Conservation (phyloP, 2,888 invertebrate genomes). For the Drosophila pegasa region DNA sequence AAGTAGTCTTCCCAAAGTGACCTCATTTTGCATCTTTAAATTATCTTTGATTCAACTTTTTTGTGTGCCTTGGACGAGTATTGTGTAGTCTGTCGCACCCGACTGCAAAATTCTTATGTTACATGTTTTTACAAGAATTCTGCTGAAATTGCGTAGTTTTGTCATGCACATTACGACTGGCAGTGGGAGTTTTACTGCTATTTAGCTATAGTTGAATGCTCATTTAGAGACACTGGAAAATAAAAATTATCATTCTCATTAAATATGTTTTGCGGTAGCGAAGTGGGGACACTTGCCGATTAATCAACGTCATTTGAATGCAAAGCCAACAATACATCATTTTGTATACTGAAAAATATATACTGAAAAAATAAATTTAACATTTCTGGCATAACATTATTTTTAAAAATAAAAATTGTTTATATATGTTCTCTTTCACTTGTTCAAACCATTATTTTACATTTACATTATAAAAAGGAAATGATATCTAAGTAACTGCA, state of each 20-base stretch:
- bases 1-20: no score
- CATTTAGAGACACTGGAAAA: slow-evolving; percentile 7
- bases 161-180: slow-evolving; percentile 24
- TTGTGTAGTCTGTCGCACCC: background rate
- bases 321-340: background rate
- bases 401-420: no score
- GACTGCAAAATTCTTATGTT: background rate
- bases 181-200: slow-evolving; percentile 31
- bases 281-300: background rate
- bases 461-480: background rate
- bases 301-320: background rate
- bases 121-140: slow-evolving; percentile 34
- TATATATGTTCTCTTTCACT: background rate
- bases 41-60: background rate
- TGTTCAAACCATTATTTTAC: background rate
- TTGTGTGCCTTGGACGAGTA: background rate
- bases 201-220: slow-evolving; percentile 43
- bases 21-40: no score
- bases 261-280: background rate
- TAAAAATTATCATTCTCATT: slow-evolving; percentile 1
- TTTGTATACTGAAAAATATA: no score
- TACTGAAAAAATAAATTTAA: no score
- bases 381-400: no score
- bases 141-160: slow-evolving; percentile 40
- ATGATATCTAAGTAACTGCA: background rate